Percentiles rank a stretch among this genome's conserved stretches.
phyloP scores from a whole-genome alignment of 2,888 invertebrate species.

The Nemotelus pantherinus region DNA sequence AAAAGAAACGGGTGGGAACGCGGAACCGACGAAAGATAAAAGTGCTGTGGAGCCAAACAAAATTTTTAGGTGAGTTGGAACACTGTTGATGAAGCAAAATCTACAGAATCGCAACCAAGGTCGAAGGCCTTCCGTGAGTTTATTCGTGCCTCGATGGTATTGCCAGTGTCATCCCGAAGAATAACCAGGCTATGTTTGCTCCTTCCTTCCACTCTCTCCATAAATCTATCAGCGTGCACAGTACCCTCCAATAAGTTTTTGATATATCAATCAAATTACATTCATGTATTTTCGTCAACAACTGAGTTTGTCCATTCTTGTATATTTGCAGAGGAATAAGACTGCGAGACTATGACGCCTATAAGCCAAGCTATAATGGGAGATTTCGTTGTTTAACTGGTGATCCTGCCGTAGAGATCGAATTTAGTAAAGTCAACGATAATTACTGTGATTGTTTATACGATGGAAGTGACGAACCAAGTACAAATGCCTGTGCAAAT shows the following conservation, averaged over 20 bases:
- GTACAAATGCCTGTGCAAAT: slow-evolving; percentile 88
- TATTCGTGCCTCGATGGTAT: too few species aligned
- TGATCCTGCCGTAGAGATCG: slow-evolving; percentile 62
- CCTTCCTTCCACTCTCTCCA: too few species aligned
- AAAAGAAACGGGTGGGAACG: slow-evolving; percentile 1
- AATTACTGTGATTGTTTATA: slow-evolving; percentile 84
- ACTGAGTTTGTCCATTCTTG: too few species aligned
- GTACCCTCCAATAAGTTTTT: too few species aligned
- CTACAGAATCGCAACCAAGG: too few species aligned
- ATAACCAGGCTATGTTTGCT: too few species aligned
- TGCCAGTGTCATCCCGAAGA: too few species aligned
- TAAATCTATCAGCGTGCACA: too few species aligned
- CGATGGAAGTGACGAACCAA: slow-evolving; percentile 82
- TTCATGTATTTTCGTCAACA: too few species aligned
- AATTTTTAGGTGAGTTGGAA: slow-evolving; percentile 43
- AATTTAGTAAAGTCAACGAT: slow-evolving; percentile 76
- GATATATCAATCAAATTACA: too few species aligned
- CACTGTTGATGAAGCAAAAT: not conserved
- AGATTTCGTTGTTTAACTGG: slow-evolving; percentile 66
- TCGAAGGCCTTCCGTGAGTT: too few species aligned
- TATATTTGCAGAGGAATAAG: slow-evolving; percentile 61
- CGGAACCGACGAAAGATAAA: slow-evolving; percentile 51
- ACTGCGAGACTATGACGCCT: slow-evolving; percentile 63
- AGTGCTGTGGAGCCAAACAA: slow-evolving; percentile 37
- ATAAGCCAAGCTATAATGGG: slow-evolving; percentile 64